phyloP scores from a whole-genome alignment of 2,797 vertebrate species.

The Sebastes itinus region DNA sequence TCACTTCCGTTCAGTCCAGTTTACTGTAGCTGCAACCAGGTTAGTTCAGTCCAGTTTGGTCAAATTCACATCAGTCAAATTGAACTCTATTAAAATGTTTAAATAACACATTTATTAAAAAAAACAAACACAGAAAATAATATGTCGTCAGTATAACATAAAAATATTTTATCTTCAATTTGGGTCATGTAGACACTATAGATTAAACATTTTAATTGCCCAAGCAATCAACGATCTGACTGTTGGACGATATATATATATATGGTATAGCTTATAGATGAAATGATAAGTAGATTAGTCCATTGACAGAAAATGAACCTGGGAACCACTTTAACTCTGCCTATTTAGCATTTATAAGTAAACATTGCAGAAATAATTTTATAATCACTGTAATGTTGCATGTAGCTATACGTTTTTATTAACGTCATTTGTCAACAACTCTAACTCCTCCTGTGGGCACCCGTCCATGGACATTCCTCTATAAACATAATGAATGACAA shows the following conservation, averaged over 20 bases:
- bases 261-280: background rate
- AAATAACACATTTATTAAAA: background rate
- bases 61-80: background rate
- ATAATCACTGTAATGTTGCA: no score
- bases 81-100: background rate
- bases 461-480: background rate
- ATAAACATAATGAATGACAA: background rate
- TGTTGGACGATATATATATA: background rate
- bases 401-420: no score
- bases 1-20: background rate
- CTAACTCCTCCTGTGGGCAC: background rate
- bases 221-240: background rate
- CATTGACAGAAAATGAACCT: background rate
- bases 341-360: no score
- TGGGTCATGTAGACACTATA: background rate
- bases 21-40: background rate
- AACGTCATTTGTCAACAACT: no score
- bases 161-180: background rate
- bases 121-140: background rate
- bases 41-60: background rate
- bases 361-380: no score
- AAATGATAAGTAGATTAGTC: background rate
- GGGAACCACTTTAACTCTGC: background rate
- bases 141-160: background rate
- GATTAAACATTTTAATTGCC: background rate